Evolutionary conservation across 2,888 invertebrate species (phyloP), one percentile per base, ranked within the genome.

Genomic region (Lysandra coridon): DNA sequence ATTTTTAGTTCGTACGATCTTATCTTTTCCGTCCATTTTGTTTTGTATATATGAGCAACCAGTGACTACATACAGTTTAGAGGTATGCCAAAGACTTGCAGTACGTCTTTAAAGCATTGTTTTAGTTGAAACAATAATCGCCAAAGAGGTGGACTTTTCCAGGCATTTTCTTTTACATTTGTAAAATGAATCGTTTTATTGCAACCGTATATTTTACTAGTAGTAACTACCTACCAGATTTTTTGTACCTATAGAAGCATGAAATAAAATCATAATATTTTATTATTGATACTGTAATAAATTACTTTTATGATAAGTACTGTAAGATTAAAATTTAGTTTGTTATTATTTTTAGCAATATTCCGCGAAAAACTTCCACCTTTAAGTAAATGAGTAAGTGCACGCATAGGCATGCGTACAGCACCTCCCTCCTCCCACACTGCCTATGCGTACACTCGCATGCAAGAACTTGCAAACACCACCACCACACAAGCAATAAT

Each of bases 21-120:
- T 93, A 93, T 94, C 92, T 84, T 92, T 94, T 93, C 94, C 94
- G 94, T 94, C 94, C 94, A 94, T 87, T 88, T 87, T 87, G 85
- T 86, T 86, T 86, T 86, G 84, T 84, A 84, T 83, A 85, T 88
- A 88, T 84, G 60, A 33, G 78, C 37, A 60, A 75, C 40, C 44
- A 62, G 53, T 30, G 17, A 75, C 84, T 86, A 91, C 94, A 94
- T 94, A 94, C 94, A 94, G 94, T 94, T 90, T 93, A 94, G 94
- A 90, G 87, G 86, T 88, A 91, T 91, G 90, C 94, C 94, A 94
- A 94, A 94, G 94, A 94, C 90, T 89, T 89, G 85, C 84, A 86
- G 83, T 88, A 87, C 84, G 87, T 90, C 89, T 86, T 87, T 84
- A 85, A 80, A 80, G 81, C 83, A 83, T 81, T 84, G 79, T 83